Evolutionary conservation across 2,797 vertebrate genomes (phyloP), one percentile per base, ranked within the genome.

Genomic region (Acestrorhynchus altus): DNA sequence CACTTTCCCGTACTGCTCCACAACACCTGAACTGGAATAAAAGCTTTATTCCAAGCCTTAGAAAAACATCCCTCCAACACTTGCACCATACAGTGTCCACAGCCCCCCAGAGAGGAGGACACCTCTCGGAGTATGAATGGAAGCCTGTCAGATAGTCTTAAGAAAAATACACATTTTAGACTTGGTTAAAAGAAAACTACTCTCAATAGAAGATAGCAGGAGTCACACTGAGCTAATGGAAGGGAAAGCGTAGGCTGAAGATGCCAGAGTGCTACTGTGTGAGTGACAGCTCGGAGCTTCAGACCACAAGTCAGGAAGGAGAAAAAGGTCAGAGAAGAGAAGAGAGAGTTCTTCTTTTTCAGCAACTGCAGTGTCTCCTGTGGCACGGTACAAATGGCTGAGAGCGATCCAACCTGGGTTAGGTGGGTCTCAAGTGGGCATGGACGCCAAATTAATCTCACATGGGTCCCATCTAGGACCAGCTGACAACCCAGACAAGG

Each of bases 271-370:
- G 66, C 66, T 8, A 39, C 8, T 51, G 18, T 24, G 31, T 42
- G 26, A 28, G 44, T 31, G 31, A 70, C 49, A 70, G 49, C 47
- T 39, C 18, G 54, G 78, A 80, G 72, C 57, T 69, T 35, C 46
- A 44, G 56, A 51, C 59, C 59, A 52, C 59, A 46, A 47, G 65
- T 80, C 78, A 75, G 78, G 65, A 75, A 70, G 42, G 20, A 70
- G 74, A 80, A 80, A 47, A 54, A 61, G 75, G 71, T 73, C 54
- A 77, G n/a, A 70, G 47, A 70, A 74, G 72, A 42, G 18, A 31
- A 39, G 64, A 74, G 72, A 42, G 18, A 31, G 18, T 69, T 28
- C 44, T 70, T 12, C 44, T 26, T 40, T 35, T 6, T n/a, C 40
- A 46, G 24, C 40, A 46, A 20, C 10, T 35, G 13, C 15, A 42